Evolutionary conservation across 30 jellyfish, hydroid and myxozoan genomes (phyloP).

Genomic region (Turritopsis dohrnii): DNA sequence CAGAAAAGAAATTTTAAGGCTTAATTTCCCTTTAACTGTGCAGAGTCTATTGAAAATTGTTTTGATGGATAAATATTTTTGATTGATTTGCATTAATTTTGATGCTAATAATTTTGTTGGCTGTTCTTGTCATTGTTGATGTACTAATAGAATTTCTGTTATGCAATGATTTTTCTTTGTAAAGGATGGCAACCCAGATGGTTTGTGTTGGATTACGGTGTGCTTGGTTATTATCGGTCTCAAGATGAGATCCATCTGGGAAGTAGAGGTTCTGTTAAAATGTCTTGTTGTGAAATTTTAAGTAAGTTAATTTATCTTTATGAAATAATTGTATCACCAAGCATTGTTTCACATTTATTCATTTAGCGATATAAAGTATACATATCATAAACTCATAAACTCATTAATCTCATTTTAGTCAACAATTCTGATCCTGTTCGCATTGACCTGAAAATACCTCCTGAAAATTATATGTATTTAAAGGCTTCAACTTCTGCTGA

Average conservation of each 20-base stretch:
- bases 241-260: slow-evolving; percentile 89
- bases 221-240: slow-evolving; percentile 76
- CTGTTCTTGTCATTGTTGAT: not conserved
- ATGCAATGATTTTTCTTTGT: not conserved
- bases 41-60: too few relatives aligned
- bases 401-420: slow-evolving; percentile 48
- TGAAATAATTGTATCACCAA: too few relatives aligned
- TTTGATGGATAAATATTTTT: too few relatives aligned
- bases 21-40: too few relatives aligned
- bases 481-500: slow-evolving; percentile 86
- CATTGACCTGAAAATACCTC: slow-evolving; percentile 83
- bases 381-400: too few relatives aligned
- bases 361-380: too few relatives aligned
- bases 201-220: slow-evolving; percentile 94
- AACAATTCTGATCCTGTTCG: slow-evolving; percentile 86
- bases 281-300: slow-evolving; percentile 87
- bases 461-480: slow-evolving; percentile 80
- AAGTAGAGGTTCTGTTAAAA: slow-evolving; percentile 83
- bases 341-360: too few relatives aligned
- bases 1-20: too few relatives aligned
- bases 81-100: too few relatives aligned
- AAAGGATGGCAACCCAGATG: slow-evolving; percentile 99
- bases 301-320: slow-evolving; percentile 54
- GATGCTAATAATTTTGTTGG: not conserved
- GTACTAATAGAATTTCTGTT: not conserved